phyloP scores from a whole-genome alignment of 2,888 invertebrate species.

The Xestia xanthographa region DNA sequence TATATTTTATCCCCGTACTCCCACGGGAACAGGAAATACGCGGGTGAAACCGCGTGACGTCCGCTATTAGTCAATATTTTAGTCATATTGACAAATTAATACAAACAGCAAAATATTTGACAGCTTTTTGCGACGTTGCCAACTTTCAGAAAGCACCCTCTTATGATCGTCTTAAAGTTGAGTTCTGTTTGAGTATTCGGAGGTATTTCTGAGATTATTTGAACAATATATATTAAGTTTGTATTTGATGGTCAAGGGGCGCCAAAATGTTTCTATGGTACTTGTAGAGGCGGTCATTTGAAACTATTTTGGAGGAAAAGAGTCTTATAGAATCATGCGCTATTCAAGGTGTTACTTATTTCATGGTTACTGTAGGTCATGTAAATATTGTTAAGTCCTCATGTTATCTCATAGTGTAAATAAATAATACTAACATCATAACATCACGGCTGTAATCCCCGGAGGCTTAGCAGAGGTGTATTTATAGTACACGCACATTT shows the following conservation, averaged over 20 bases:
- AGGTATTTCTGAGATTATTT: slow-evolving; percentile 12
- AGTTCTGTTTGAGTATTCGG: background rate
- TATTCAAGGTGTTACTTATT: slow-evolving; percentile 20
- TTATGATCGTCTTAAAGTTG: slow-evolving; percentile 20
- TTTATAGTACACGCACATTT: no score
- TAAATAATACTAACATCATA: slow-evolving; percentile 3
- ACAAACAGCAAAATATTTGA: no score
- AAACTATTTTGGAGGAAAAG: slow-evolving; percentile 36
- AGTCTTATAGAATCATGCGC: slow-evolving; percentile 20
- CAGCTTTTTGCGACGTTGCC: background rate
- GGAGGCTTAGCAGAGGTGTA: no score
- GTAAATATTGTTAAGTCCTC: slow-evolving; percentile 23
- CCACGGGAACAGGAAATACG: no score
- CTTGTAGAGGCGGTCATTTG: slow-evolving; percentile 26
- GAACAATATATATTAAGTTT: slow-evolving; percentile 24
- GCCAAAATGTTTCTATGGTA: slow-evolving; percentile 20
- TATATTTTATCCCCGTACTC: no score
- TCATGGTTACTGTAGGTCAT: slow-evolving; percentile 6
- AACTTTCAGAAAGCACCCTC: background rate
- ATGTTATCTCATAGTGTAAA: background rate
- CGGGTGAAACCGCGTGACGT: no score
- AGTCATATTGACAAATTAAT: no score
- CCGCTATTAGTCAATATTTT: no score
- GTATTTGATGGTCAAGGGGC: slow-evolving; percentile 27
- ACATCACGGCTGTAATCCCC: background rate